Base-by-base conservation (phyloP, 2,113 vertebrate genomes). In the Gobius niger region DNA sequence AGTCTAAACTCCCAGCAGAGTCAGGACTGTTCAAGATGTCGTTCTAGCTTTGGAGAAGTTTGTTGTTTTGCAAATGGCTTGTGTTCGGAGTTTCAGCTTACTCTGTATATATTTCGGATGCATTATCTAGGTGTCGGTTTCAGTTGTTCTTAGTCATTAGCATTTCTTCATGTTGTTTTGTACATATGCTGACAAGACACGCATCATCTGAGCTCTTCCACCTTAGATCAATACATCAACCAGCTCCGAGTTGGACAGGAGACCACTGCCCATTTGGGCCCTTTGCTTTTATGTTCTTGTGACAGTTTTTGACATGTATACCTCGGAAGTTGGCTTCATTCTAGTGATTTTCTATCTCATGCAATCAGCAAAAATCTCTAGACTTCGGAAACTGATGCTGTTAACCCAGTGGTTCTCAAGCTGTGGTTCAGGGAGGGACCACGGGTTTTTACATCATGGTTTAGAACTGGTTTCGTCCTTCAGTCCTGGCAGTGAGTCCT, bases 291-390 rank as follows among this genome's bases (percentile, higher is more conserved):
- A 47, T 42, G 57, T 72, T 72, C 54, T 73, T 54, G 47, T 53
- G 65, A 73, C 49, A 50, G 60, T 71, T 53, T 10, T 64, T 15
- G 41, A 47, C 42, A 12, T 53, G 61, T 65, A 44, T 44, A 16
- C 56, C 64, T 24, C 62, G 70, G 50, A 72, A 77, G 61, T 54
- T 52, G 47, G 41, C 47, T 60, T 63, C 68, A 59, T 14, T 62
- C 57, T 65, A 84, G 66, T 72, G 75, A 75, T 77, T 67, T 52
- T 19, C 40, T 47, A 24, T 77, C 59, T 72, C 41, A 7, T 73
- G 52, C 75, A 51, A 56, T 67, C 56, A 50, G 63, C 46, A 56
- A 14, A 0, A 2, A 52, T 41, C 46, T 18, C 41, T 72, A 65
- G 63, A 81, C 18, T 56, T 24, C 62, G 67, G n/a, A 67, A 46